phyloP scores from a whole-genome alignment of 2,797 vertebrate genomes.

The Coluber constrictor region DNA sequence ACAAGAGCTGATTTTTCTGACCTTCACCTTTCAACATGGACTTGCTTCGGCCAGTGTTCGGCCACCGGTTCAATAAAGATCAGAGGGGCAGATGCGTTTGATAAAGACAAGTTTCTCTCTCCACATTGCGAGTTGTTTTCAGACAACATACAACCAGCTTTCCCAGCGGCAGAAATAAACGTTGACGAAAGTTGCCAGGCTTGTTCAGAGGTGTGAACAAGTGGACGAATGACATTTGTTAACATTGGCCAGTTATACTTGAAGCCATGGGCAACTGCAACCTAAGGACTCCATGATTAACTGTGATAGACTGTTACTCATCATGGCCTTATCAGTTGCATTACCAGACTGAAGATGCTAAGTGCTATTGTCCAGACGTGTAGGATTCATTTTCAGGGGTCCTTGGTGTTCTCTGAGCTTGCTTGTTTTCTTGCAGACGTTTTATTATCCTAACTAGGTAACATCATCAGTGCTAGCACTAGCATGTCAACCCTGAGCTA shows the following conservation, averaged over 20 bases:
- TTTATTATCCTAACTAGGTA: no score
- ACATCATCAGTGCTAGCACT: no score
- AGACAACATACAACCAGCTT: not conserved
- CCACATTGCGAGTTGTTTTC: not conserved
- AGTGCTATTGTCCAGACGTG: not conserved
- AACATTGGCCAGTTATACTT: not conserved
- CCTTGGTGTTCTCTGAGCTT: no score
- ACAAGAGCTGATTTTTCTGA: constrained; percentile 9
- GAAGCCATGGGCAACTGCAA: not conserved
- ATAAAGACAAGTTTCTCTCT: not conserved
- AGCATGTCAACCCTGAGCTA: no score
- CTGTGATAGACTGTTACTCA: not conserved
- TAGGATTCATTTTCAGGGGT: not conserved
- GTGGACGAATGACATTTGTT: not conserved
- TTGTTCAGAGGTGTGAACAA: not conserved
- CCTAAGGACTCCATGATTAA: not conserved
- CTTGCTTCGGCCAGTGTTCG: not conserved
- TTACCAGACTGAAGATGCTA: not conserved
- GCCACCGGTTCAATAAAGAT: not conserved
- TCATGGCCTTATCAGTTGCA: not conserved
- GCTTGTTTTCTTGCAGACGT: no score
- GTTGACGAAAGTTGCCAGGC: not conserved
- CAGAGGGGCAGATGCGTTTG: not conserved
- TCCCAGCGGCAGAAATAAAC: not conserved
- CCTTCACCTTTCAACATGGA: not conserved